These are phyloP conservation scores for Brachyrhaphis roseni DNA, from an alignment of 2,797 vertebrate species.

Conservation along the genomic window DNA sequence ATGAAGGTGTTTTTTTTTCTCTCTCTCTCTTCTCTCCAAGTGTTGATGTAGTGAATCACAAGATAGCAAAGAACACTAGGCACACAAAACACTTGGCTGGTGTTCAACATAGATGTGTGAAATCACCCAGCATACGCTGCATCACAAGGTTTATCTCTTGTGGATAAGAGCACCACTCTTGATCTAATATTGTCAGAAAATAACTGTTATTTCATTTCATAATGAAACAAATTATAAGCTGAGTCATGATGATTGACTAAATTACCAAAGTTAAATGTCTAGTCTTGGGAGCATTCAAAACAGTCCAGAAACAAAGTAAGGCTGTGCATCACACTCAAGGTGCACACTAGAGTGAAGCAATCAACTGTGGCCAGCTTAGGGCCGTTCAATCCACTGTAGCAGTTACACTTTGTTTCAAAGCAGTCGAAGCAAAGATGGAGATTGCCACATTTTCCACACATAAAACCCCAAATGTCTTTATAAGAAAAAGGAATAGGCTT, in stretches of 20 bases:
- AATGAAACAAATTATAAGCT: slow-evolving; percentile 5
- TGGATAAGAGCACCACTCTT: slow-evolving; percentile 1
- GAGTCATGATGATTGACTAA: not conserved
- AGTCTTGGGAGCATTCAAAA: not conserved
- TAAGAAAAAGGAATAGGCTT: not conserved
- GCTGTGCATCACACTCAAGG: not conserved
- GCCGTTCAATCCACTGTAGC: not conserved
- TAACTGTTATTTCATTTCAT: not conserved
- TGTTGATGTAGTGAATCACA: slow-evolving; percentile 51
- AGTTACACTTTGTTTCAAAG: not conserved
- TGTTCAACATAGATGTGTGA: slow-evolving; percentile 26
- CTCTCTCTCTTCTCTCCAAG: slow-evolving; percentile 34
- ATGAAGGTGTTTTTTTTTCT: slow-evolving; percentile 20
- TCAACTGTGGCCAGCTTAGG: not conserved
- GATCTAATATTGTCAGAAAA: slow-evolving; percentile 4
- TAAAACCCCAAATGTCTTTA: not conserved
- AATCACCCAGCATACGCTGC: slow-evolving; percentile 6
- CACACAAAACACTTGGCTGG: slow-evolving; percentile 10
- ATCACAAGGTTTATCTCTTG: slow-evolving; percentile 24
- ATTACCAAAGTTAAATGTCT: not conserved
- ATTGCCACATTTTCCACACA: not conserved
- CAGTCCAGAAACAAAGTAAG: not conserved
- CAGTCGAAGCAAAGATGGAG: not conserved
- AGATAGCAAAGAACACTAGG: slow-evolving; percentile 22
- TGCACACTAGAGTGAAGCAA: not conserved